These are phyloP conservation scores for Aplochiton taeniatus DNA, from an alignment of 2,797 vertebrate genomes.

Conservation along the genomic window DNA sequence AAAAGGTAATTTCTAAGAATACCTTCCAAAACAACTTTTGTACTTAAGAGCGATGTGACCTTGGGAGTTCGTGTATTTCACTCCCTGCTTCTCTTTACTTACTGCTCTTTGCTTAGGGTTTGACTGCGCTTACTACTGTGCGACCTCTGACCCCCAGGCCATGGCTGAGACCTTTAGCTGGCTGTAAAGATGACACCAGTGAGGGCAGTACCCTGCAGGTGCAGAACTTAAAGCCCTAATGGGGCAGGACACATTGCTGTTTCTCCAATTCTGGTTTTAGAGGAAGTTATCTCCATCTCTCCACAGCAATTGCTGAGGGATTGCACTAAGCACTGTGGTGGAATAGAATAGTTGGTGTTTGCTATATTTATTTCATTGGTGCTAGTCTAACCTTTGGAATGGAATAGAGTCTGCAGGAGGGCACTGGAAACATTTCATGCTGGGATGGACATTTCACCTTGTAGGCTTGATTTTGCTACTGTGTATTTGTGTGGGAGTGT, in stretches of 20 bases:
- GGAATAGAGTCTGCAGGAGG: slow-evolving; percentile 33
- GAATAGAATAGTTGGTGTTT: not conserved
- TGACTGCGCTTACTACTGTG: slow-evolving; percentile 13
- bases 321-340: slow-evolving; percentile 25
- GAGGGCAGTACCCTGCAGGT: slow-evolving; percentile 39
- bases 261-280: slow-evolving; percentile 28
- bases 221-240: slow-evolving; percentile 18
- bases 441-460: slow-evolving; percentile 40
- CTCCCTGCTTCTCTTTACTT: slow-evolving; percentile 20
- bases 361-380: slow-evolving; percentile 21
- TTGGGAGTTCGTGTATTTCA: slow-evolving; percentile 1
- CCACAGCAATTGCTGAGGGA: slow-evolving; percentile 16
- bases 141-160: slow-evolving; percentile 36
- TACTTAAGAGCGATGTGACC: not conserved
- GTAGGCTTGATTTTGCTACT: not conserved
- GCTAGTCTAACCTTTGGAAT: slow-evolving; percentile 37
- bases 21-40: not conserved
- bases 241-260: slow-evolving; percentile 39
- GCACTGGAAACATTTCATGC: slow-evolving; percentile 33
- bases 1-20: not conserved
- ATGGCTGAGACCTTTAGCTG: slow-evolving; percentile 1
- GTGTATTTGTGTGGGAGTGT: not conserved
- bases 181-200: slow-evolving; percentile 35
- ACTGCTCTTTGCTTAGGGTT: not conserved
- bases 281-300: slow-evolving; percentile 10